phyloP scores from a whole-genome alignment of 2,113 vertebrate genomes.

The Lucifuga dentata region DNA sequence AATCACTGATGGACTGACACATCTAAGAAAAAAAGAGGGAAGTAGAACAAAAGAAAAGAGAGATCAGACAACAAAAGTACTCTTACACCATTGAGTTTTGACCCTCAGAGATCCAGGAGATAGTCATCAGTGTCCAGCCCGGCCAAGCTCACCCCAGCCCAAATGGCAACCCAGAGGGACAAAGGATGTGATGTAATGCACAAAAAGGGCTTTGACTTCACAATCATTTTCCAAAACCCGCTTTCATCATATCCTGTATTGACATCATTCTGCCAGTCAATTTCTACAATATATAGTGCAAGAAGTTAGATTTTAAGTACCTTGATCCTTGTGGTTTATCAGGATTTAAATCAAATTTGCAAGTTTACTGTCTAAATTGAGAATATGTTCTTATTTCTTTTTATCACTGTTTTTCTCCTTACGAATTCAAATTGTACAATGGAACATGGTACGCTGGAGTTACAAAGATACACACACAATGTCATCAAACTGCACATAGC shows the following conservation, averaged over 20 bases:
- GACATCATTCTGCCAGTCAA: not conserved
- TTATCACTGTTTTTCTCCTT: no score
- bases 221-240: slow-evolving; percentile 31
- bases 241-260: slow-evolving; percentile 37
- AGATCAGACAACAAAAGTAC: slow-evolving; percentile 57
- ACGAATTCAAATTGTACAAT: no score
- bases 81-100: slow-evolving; percentile 31
- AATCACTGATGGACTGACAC: slow-evolving; percentile 72
- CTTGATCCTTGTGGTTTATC: not conserved
- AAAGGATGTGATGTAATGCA: slow-evolving; percentile 59
- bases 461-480: no score
- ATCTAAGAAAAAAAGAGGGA: slow-evolving; percentile 51
- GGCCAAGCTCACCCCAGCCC: slow-evolving; percentile 32
- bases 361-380: not conserved
- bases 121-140: slow-evolving; percentile 30
- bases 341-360: not conserved
- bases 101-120: slow-evolving; percentile 32
- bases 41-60: slow-evolving; percentile 38
- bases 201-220: slow-evolving; percentile 27
- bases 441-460: no score
- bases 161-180: slow-evolving; percentile 34
- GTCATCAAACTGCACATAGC: no score
- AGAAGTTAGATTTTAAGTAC: slow-evolving; percentile 3
- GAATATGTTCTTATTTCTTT: no score
- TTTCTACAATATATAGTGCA: not conserved